Base-by-base conservation (phyloP, 2,797 vertebrate genomes). In the Chanos chanos region DNA sequence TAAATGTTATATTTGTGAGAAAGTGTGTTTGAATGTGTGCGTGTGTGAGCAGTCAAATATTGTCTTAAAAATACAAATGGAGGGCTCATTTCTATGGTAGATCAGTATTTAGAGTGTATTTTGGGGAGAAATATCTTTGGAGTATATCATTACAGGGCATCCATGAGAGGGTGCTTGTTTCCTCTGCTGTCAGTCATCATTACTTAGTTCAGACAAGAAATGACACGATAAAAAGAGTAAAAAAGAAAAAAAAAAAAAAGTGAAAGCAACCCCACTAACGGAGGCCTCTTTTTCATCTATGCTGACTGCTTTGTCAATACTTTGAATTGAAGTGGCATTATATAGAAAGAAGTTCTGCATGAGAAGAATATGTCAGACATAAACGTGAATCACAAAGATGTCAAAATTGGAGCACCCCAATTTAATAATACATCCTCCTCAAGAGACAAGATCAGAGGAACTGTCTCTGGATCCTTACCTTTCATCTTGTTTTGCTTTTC, bases 1-100 rank as follows among this genome's bases (percentile, higher is more conserved):
- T 57, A 43, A 60, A 30, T 68, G 22, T 72, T 73, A 68, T 69
- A 80, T 73, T 75, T 66, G 75, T 47, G 67, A 72, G 78, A 80
- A 78, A 41, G 31, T 62, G 30, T 53, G 24, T 54, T 50, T 63
- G 44, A 37, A 34, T 31, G n/a, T 21, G 15, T 49, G 47, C 44
- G 31, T 43, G 28, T 65, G 48, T 50, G 13, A 52, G 16, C 48
- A 52, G 4, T 44, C 59, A 52, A 50, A 7, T 21, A 58, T 27
- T 51, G 19, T 39, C 47, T 10, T 31, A 19, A 40, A 31, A 4
- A 15, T 55, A 52, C 45, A 64, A 66, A 62, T 18, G 10, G 64
- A 66, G 64, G 64, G 64, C 64, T 66, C 66, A 66, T 58, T 51
- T 51, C 27, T 59, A 50, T 5, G 1, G 9, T 33, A 31, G 36